These are phyloP conservation scores for Rhopalosiphum padi DNA, from an alignment of 1,140 invertebrate genomes.

Conservation along the genomic window DNA sequence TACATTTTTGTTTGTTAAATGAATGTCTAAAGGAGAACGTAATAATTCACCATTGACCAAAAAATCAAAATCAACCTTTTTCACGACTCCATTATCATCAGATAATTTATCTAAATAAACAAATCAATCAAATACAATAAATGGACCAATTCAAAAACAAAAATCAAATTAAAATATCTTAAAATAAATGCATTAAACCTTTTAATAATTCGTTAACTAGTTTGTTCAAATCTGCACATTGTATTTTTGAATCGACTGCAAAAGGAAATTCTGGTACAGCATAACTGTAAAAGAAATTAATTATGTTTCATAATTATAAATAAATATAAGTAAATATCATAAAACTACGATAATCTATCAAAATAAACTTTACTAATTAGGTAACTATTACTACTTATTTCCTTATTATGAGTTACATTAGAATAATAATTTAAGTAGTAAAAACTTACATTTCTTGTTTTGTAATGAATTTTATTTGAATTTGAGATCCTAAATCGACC, in stretches of 20 bases:
- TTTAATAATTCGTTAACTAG: slow-evolving; percentile 84
- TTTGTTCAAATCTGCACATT: slow-evolving; percentile 75
- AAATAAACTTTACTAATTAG: not conserved
- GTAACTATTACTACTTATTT: not conserved
- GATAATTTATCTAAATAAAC: slow-evolving; percentile 59
- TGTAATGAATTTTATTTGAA: slow-evolving; percentile 80
- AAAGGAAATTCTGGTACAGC: slow-evolving; percentile 85
- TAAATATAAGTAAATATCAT: slow-evolving; percentile 50
- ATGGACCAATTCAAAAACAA: not conserved
- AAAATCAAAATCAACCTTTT: slow-evolving; percentile 85
- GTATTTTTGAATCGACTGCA: slow-evolving; percentile 76
- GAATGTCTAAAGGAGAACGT: slow-evolving; percentile 72
- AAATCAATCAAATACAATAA: slow-evolving; percentile 40
- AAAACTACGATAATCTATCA: slow-evolving; percentile 44
- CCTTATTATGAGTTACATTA: slow-evolving; percentile 32
- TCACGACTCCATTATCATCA: slow-evolving; percentile 64
- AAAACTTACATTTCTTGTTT: slow-evolving; percentile 78
- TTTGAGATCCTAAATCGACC: slow-evolving; percentile 63
- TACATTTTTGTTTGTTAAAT: slow-evolving; percentile 72
- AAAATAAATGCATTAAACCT: slow-evolving; percentile 60
- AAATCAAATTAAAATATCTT: slow-evolving; percentile 55
- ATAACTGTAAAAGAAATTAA: slow-evolving; percentile 72
- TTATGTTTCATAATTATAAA: not conserved
- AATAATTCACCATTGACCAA: slow-evolving; percentile 83
- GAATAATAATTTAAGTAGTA: slow-evolving; percentile 30